These are phyloP conservation scores for Catalaphyllia jardinei DNA, from an alignment of 64 coral and sea anemone genomes.

Conservation along the genomic window DNA sequence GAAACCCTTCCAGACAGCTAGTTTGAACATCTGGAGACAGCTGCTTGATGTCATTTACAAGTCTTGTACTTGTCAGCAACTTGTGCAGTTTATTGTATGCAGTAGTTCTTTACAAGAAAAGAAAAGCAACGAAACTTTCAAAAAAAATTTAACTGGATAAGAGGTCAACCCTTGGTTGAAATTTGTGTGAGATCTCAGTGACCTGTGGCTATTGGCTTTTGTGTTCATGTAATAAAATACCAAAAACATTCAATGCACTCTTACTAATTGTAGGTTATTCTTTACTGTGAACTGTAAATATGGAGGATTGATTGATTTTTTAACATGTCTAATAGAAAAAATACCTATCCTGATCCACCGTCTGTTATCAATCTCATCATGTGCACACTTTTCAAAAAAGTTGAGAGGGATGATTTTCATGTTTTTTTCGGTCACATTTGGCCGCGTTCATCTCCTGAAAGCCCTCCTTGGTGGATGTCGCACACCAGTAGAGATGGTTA, in stretches of 20 bases:
- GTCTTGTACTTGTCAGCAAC: conserved; percentile 21
- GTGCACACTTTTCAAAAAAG: too few species aligned
- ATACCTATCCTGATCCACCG: background rate
- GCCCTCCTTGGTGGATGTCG: too few species aligned
- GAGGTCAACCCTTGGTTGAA: background rate
- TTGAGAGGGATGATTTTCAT: too few species aligned
- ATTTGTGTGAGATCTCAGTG: background rate
- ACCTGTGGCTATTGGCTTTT: conserved; percentile 24
- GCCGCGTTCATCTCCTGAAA: too few species aligned
- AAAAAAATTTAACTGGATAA: background rate
- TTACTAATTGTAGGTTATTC: conserved; percentile 4
- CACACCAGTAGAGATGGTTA: too few species aligned
- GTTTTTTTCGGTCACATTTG: too few species aligned
- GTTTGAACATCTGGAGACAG: conserved; percentile 29
- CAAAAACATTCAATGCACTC: background rate
- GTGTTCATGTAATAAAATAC: background rate
- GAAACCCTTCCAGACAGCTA: conserved; percentile 52
- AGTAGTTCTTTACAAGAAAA: conserved; percentile 15
- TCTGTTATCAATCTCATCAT: too few species aligned
- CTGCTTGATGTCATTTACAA: conserved; percentile 41
- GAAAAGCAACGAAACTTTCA: conserved; percentile 14
- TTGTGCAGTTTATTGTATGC: conserved; percentile 22
- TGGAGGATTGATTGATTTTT: conserved; percentile 3
- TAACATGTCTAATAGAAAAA: conserved; percentile 8
- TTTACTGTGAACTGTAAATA: conserved; percentile 7